Conservation (phyloP, 2,113 vertebrate genomes). For the human (Homo sapiens) region DNA sequence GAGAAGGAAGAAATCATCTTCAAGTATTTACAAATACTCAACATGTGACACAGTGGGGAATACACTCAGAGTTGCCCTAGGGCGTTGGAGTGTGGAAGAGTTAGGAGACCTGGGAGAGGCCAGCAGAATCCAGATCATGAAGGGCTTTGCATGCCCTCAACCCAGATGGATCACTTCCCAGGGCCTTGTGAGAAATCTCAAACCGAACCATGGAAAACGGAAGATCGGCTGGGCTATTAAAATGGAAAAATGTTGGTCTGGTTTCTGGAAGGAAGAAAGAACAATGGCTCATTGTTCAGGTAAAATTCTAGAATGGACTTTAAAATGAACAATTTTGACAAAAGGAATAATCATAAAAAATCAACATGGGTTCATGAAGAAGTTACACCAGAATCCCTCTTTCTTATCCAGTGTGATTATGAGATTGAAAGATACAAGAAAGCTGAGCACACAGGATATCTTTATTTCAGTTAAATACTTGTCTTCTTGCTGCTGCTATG, state of each 20-base stretch:
- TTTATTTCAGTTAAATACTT: background rate
- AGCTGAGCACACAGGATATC: background rate
- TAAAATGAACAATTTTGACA: background rate
- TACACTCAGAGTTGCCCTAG: too few relatives aligned
- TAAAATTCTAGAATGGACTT: conserved; percentile 33
- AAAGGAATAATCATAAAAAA: background rate
- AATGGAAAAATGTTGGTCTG: background rate
- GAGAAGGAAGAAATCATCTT: background rate
- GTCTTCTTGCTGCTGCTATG: background rate
- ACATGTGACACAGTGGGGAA: fast-evolving
- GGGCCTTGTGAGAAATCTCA: background rate
- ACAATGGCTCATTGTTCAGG: background rate
- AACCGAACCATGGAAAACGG: background rate
- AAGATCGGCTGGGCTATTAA: background rate
- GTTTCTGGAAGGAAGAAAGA: background rate
- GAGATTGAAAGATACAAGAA: background rate
- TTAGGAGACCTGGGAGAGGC: background rate
- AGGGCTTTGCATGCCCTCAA: background rate
- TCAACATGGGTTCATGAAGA: background rate
- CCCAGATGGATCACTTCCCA: background rate
- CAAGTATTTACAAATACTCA: background rate
- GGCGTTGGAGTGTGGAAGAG: too few relatives aligned
- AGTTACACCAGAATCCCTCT: background rate
- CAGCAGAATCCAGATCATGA: background rate
- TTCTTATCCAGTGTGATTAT: background rate